Percentiles rank a stretch among this genome's conserved stretches.
Conservation (phyloP, 2,888 invertebrate species). For the Melanargia galathea region DNA sequence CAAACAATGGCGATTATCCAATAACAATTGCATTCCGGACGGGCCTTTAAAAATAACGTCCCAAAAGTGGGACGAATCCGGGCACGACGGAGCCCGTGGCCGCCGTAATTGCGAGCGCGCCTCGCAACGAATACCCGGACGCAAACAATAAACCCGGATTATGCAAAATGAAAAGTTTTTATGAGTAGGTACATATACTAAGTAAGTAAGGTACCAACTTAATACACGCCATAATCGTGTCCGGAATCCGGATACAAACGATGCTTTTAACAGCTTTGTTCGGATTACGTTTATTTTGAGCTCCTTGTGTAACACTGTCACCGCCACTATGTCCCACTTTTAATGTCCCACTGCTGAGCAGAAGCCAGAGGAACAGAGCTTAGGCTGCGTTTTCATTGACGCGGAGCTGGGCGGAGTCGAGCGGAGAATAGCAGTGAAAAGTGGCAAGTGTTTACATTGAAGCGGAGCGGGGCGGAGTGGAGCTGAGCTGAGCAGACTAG, state of each 20-base stretch:
- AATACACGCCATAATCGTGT: slow-evolving; percentile 27
- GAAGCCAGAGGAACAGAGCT: too few relatives aligned
- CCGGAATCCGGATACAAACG: slow-evolving; percentile 11
- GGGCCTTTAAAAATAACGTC: slow-evolving; percentile 12
- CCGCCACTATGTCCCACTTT: too few relatives aligned
- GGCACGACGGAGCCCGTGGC: neutral
- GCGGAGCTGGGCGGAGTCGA: too few relatives aligned
- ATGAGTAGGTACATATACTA: slow-evolving; percentile 23
- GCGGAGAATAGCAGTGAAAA: too few relatives aligned
- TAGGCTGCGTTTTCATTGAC: too few relatives aligned
- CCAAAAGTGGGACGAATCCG: slow-evolving; percentile 20
- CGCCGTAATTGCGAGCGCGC: slow-evolving; percentile 26
- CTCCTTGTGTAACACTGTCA: too few relatives aligned
- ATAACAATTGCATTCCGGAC: slow-evolving; percentile 2
- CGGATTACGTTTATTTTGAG: neutral
- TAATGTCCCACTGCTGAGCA: too few relatives aligned
- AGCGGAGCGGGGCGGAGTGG: too few relatives aligned
- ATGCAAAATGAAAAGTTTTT: slow-evolving; percentile 37
- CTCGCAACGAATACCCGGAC: slow-evolving; percentile 30
- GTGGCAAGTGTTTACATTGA: too few relatives aligned
- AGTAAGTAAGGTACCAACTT: slow-evolving; percentile 13
- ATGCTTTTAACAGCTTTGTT: neutral
- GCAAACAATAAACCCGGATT: slow-evolving; percentile 37
- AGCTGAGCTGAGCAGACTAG: too few relatives aligned
- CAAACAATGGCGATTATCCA: slow-evolving; percentile 13